These are phyloP conservation scores for Phytoseiulus persimilis DNA, from an alignment of 2,888 invertebrate species.

Conservation along the genomic window DNA sequence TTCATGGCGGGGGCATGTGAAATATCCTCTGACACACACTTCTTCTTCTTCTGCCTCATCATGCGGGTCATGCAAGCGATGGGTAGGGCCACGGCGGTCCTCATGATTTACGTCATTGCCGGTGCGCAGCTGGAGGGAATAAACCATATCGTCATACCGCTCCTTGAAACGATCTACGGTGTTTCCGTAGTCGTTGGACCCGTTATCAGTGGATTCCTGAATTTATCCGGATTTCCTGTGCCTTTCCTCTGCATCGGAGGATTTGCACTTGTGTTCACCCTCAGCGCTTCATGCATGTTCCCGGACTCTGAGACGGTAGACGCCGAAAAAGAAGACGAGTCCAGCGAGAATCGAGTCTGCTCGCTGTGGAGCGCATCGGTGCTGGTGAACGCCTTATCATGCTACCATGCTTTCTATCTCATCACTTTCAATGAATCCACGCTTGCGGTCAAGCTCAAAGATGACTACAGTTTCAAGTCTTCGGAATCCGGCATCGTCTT, in stretches of 20 bases:
- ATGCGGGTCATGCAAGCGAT: not conserved
- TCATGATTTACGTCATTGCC: constrained; percentile 15
- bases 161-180: not conserved
- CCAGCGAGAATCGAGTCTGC: not conserved
- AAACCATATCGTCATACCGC: not conserved
- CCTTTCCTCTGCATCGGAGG: not conserved
- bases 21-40: not conserved
- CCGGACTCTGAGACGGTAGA: not conserved
- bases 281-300: not conserved
- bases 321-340: not conserved
- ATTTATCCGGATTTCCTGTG: not conserved
- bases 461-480: not conserved
- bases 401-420: not conserved
- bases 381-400: not conserved
- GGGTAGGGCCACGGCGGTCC: not conserved
- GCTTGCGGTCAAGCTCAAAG: not conserved
- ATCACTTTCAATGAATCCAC: constrained; percentile 13
- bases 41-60: not conserved
- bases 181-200: constrained; percentile 7
- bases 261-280: not conserved
- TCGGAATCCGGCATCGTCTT: not conserved
- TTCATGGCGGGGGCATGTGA: not conserved
- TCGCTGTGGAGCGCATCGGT: not conserved
- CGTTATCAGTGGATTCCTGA: constrained; percentile 15
- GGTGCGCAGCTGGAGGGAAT: not conserved